Conservation (phyloP, 2,113 vertebrate species). For the Aptenodytes forsteri region DNA sequence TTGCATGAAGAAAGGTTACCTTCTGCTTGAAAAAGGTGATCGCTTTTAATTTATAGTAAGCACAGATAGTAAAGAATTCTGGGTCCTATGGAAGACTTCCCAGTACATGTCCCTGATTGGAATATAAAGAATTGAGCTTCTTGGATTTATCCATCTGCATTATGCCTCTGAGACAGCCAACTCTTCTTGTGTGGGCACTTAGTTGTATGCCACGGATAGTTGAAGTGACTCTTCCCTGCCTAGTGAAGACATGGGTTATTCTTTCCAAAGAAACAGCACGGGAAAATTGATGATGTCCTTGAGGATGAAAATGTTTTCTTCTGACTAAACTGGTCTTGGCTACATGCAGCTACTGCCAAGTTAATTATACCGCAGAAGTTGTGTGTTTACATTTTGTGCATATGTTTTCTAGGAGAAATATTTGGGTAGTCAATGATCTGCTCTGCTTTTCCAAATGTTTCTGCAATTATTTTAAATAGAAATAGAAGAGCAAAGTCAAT, state of each 20-base stretch:
- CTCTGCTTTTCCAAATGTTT: not conserved
- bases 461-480: not conserved
- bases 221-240: not conserved
- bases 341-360: not conserved
- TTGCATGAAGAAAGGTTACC: not conserved
- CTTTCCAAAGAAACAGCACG: not conserved
- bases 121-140: not conserved
- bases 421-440: not conserved
- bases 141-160: not conserved
- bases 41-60: not conserved
- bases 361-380: not conserved
- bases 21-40: not conserved
- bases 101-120: not conserved
- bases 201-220: rapidly evolving
- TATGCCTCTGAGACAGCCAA: not conserved
- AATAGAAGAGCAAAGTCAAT: not conserved
- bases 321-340: not conserved
- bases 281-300: not conserved
- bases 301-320: not conserved
- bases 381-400: not conserved
- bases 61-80: not conserved
- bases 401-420: not conserved
- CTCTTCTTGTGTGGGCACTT: not conserved
- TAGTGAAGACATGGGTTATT: not conserved
- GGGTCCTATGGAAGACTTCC: not conserved